Conservation (phyloP, 2,888 invertebrate genomes). For the Cerastis leucographa region DNA sequence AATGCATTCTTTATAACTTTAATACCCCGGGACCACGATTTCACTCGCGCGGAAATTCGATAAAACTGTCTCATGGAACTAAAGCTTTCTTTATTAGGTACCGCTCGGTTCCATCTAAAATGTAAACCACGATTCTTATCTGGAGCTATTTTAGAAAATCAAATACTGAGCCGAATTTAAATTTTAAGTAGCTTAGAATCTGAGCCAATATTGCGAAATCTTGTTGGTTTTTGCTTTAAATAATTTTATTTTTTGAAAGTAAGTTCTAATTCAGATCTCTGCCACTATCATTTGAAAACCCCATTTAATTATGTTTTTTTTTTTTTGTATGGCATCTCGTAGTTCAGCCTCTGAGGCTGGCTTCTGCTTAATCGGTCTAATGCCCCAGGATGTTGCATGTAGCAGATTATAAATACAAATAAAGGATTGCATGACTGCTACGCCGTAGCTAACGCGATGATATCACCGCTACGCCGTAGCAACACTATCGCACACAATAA, state of each 20-base stretch:
- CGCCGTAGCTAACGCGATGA: slow-evolving; percentile 16
- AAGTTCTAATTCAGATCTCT: too few species aligned
- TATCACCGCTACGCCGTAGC: slow-evolving; percentile 24
- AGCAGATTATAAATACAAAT: neutral
- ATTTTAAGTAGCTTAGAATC: neutral
- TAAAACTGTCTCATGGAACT: slow-evolving; percentile 43
- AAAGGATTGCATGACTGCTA: slow-evolving; percentile 5
- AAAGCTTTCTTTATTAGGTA: slow-evolving; percentile 41
- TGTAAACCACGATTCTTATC: slow-evolving; percentile 7
- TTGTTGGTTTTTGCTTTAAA: neutral
- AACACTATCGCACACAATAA: neutral
- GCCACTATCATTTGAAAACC: too few species aligned
- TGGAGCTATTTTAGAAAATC: neutral
- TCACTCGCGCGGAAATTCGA: slow-evolving; percentile 34
- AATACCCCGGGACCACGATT: neutral
- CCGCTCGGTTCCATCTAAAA: slow-evolving; percentile 10
- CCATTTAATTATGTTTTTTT: too few species aligned
- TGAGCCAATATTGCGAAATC: neutral
- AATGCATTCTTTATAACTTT: slow-evolving; percentile 25
- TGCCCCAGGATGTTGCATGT: too few species aligned
- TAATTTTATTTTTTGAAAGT: too few species aligned
- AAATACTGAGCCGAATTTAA: neutral
- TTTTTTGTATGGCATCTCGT: too few species aligned
- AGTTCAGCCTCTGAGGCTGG: too few species aligned
- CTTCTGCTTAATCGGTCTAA: too few species aligned